A percentile compares a stretch with the other conserved stretches of the same genome.
phyloP scores from a whole-genome alignment of 2,888 invertebrate genomes.

The Lithophane socia region DNA sequence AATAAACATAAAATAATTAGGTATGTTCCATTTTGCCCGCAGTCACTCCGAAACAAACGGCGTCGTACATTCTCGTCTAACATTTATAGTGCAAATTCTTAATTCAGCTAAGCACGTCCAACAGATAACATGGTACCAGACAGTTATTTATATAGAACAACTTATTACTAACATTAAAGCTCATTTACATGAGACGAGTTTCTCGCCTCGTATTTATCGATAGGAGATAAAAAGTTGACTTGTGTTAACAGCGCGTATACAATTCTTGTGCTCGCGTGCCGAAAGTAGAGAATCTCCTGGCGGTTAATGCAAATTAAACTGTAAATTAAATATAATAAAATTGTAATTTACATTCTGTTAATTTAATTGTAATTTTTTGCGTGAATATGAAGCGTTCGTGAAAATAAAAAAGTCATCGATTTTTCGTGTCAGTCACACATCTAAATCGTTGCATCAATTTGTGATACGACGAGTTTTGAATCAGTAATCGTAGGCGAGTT shows the following conservation, averaged over 20 bases:
- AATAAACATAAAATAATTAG: conserved; percentile 37
- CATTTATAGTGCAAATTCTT: conserved; percentile 59
- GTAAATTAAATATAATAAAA: too few species aligned
- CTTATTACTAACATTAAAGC: conserved; percentile 34
- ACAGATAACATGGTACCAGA: conserved; percentile 53
- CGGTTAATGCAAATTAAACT: too few species aligned
- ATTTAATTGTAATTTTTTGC: too few species aligned
- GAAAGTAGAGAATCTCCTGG: background rate
- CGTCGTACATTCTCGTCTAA: conserved; percentile 38
- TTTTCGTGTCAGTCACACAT: background rate
- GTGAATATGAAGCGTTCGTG: background rate
- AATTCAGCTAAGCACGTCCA: conserved; percentile 62
- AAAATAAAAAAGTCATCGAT: background rate
- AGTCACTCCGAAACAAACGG: conserved; percentile 44
- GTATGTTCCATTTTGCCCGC: conserved; percentile 37
- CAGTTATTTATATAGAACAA: conserved; percentile 56
- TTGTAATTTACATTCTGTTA: too few species aligned
- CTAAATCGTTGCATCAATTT: background rate
- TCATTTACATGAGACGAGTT: conserved; percentile 22
- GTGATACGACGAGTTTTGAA: background rate
- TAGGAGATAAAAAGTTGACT: background rate
- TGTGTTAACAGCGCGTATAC: background rate
- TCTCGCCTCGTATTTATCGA: background rate
- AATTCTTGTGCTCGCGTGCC: too few species aligned
- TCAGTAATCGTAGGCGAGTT: background rate